A percentile compares a stretch with the other conserved stretches of the same genome.
Evolutionary conservation across 2,113 vertebrate species (phyloP).

Genomic region (Grammomys dolichurus): DNA sequence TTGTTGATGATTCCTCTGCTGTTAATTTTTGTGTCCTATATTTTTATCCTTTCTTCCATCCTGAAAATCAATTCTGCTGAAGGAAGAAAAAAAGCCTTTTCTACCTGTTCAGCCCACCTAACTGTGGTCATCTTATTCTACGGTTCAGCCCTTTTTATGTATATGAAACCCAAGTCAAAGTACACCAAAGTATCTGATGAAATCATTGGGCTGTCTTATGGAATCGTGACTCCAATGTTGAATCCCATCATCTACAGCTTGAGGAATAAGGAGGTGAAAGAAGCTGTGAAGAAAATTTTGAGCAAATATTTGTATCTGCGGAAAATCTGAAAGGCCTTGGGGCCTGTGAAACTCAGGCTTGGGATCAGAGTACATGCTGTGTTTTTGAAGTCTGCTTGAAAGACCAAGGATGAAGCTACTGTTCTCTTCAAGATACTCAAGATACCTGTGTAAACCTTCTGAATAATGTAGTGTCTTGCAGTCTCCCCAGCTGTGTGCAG

Average conservation of each 20-base stretch:
- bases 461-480: not conserved
- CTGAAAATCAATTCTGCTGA: conserved; percentile 69
- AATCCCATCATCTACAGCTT: conserved; percentile 83
- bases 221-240: conserved; percentile 73
- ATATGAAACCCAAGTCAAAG: conserved; percentile 74
- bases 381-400: not conserved
- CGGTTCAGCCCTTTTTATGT: conserved; percentile 75
- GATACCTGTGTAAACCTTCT: not conserved
- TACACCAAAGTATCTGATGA: conserved; percentile 68
- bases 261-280: conserved; percentile 79
- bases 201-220: conserved; percentile 72
- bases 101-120: conserved; percentile 72
- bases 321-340: conserved; percentile 41
- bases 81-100: conserved; percentile 67
- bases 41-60: conserved; percentile 68
- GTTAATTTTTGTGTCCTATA: conserved; percentile 72
- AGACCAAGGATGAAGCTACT: not conserved
- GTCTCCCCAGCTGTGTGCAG: not conserved
- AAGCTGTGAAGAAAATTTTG: conserved; percentile 68
- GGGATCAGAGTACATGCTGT: not conserved
- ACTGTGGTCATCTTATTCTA: conserved; percentile 74
- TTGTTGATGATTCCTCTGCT: conserved; percentile 54
- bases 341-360: not conserved
- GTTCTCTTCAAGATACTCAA: not conserved
- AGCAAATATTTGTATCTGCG: not conserved